Conservation (phyloP, 2,797 vertebrate species). For the Tokudaia muenninki region DNA sequence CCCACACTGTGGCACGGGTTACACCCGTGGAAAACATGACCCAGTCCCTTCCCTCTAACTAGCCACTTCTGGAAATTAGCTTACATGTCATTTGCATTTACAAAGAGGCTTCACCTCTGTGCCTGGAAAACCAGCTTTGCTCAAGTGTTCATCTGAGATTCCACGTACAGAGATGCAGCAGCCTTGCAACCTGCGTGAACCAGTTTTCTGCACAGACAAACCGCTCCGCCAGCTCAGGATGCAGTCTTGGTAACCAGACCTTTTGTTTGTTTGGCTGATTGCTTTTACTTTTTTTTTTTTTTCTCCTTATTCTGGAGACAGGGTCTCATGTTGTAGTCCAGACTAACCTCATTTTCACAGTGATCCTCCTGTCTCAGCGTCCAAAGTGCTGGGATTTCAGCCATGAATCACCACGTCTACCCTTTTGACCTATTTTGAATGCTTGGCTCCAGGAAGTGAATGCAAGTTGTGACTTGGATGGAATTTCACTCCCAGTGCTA, state of each 20-base stretch:
- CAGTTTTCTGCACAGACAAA: constrained; percentile 27
- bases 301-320: neutral
- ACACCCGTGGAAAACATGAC: neutral
- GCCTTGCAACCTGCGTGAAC: constrained; percentile 40
- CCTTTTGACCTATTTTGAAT: neutral
- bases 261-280: neutral
- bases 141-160: constrained; percentile 2
- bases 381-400: neutral
- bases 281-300: neutral
- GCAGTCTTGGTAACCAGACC: neutral
- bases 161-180: neutral
- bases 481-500: neutral
- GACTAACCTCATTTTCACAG: neutral
- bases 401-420: neutral
- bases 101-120: neutral
- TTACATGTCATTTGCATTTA: constrained; percentile 31
- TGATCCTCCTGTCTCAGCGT: neutral
- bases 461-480: neutral
- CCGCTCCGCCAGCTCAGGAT: neutral
- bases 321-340: neutral
- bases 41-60: neutral
- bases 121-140: constrained; percentile 46
- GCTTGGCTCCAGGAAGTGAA: neutral
- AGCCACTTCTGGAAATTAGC: neutral
- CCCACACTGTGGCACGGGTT: neutral